These are phyloP conservation scores for Hippocampus guttulatus DNA, from an alignment of 2,113 vertebrate genomes.

Conservation along the genomic window DNA sequence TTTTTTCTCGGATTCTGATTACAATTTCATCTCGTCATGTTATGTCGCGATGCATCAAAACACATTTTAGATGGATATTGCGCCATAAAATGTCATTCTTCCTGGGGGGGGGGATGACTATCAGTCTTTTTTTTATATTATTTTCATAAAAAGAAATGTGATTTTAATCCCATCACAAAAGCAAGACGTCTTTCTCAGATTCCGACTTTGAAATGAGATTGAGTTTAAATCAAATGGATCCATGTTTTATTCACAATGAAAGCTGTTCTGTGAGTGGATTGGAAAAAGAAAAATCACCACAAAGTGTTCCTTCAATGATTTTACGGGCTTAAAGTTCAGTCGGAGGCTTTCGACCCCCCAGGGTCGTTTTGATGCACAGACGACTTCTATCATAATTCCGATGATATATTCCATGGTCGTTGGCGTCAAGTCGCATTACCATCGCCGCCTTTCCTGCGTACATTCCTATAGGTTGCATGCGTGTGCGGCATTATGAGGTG, in stretches of 20 bases:
- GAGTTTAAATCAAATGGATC: not conserved
- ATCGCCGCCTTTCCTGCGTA: conserved; percentile 34
- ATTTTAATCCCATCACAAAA: no score
- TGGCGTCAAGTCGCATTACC: conserved; percentile 41
- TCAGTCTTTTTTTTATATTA: not conserved
- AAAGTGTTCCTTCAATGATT: not conserved
- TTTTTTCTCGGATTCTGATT: no score
- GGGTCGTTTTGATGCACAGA: conserved; percentile 6
- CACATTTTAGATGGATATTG: no score
- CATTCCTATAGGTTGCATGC: conserved; percentile 20
- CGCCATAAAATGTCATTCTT: no score
- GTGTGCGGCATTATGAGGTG: conserved; percentile 43
- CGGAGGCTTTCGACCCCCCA: not conserved
- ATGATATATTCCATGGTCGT: conserved; percentile 19
- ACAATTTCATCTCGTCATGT: no score
- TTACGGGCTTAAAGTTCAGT: not conserved
- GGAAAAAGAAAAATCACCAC: no score
- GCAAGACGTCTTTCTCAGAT: no score
- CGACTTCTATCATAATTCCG: not conserved
- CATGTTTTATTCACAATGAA: no score
- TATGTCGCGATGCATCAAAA: no score
- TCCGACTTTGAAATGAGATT: not conserved
- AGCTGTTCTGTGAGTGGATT: no score
- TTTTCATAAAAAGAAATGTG: no score
- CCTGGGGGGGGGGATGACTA: conserved; percentile 45